These are phyloP conservation scores for Eupithecia vulgata DNA, from an alignment of 2,888 invertebrate genomes.

Conservation along the genomic window DNA sequence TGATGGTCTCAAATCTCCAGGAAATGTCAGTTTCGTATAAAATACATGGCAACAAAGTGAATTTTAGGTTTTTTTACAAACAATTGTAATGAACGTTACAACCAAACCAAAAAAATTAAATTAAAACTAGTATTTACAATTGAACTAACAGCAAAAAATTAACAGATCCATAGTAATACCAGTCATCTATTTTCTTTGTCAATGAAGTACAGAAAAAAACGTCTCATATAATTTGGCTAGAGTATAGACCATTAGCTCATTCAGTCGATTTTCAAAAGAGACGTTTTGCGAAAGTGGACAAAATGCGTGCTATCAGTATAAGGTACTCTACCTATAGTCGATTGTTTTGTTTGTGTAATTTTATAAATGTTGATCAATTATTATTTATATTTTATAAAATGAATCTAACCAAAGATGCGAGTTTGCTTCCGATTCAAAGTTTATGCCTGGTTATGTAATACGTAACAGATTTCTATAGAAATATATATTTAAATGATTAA, in stretches of 20 bases:
- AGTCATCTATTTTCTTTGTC: no score
- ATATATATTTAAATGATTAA: slow-evolving; percentile 77
- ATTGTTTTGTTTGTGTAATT: slow-evolving; percentile 10
- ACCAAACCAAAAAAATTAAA: no score
- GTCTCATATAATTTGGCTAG: no score
- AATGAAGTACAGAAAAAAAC: no score
- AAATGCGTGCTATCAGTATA: neutral
- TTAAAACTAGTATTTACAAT: no score
- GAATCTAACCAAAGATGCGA: slow-evolving; percentile 9
- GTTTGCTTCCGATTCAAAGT: slow-evolving; percentile 5
- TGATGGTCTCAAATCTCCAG: no score
- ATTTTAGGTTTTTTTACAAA: no score
- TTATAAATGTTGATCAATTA: slow-evolving; percentile 18
- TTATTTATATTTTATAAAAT: slow-evolving; percentile 48
- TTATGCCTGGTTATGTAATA: slow-evolving; percentile 44
- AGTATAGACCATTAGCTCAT: neutral
- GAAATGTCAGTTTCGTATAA: no score
- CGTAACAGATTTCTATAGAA: slow-evolving; percentile 77
- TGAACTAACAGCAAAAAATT: no score
- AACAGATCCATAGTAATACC: no score
- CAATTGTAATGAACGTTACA: no score
- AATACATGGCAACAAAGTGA: no score
- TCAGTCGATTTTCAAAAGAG: neutral
- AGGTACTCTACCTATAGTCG: neutral
- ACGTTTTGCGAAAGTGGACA: neutral